Percentiles rank a stretch among this genome's conserved stretches.
Evolutionary conservation across 2,888 invertebrate species (phyloP).

Genomic region (Orchestes rusci): DNA sequence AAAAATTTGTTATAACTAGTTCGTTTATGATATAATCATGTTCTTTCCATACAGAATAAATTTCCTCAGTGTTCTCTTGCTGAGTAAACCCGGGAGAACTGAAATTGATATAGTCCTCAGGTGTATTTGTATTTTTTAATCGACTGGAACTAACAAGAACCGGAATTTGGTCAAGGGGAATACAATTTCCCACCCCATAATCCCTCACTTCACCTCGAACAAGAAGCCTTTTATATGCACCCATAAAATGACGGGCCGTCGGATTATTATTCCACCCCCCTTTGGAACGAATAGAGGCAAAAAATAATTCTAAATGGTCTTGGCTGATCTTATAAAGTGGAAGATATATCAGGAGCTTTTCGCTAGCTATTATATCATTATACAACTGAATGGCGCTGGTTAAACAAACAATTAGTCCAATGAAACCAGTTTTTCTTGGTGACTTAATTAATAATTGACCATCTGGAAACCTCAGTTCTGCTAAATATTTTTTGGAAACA

Average conservation of each 20-base stretch:
- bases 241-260: too few species aligned
- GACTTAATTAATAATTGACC: conserved; percentile 8
- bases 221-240: too few species aligned
- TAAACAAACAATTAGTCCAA: conserved; percentile 9
- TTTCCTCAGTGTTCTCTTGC: neutral
- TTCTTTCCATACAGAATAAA: conserved; percentile 4
- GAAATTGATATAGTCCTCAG: neutral
- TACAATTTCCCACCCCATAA: conserved; percentile 21
- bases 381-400: conserved; percentile 12
- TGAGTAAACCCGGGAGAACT: neutral
- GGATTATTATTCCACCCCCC: too few species aligned
- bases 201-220: conserved; percentile 16
- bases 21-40: conserved; percentile 11
- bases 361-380: conserved; percentile 1
- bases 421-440: conserved; percentile 11
- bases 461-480: conserved; percentile 8
- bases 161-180: conserved; percentile 20
- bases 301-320: too few species aligned
- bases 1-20: conserved; percentile 9
- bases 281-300: too few species aligned
- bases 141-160: conserved; percentile 15
- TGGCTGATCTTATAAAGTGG: conserved; percentile 24
- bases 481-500: conserved; percentile 7
- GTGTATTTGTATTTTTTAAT: neutral
- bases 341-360: conserved; percentile 13